These are phyloP conservation scores for Artibeus lituratus DNA, from an alignment of 2,797 vertebrate species.

Conservation along the genomic window DNA sequence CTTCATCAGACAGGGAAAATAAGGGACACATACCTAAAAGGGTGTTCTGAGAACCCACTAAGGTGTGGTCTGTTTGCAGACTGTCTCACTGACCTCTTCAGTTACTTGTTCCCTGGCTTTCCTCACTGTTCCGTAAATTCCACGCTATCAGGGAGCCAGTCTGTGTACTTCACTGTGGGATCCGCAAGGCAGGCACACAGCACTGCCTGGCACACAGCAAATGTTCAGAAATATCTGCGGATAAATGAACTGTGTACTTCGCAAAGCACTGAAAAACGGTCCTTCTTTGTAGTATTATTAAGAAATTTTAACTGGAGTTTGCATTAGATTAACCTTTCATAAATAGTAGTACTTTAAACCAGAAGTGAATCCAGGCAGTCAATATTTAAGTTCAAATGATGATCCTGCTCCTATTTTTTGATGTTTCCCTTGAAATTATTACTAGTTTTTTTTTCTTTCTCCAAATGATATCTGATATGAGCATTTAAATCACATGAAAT, in stretches of 20 bases:
- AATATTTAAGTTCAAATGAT: constrained; percentile 22
- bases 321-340: constrained; percentile 38
- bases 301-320: neutral
- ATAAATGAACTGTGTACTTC: neutral
- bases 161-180: neutral
- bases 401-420: neutral
- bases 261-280: neutral
- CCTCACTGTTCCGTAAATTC: neutral
- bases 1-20: neutral
- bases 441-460: neutral
- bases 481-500: constrained; percentile 54
- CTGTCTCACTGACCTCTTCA: neutral
- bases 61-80: neutral
- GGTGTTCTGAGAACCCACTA: neutral
- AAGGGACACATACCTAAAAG: neutral
- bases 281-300: neutral
- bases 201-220: neutral
- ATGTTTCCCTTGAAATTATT: constrained; percentile 32
- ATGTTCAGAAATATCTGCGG: neutral
- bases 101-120: neutral
- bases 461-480: constrained; percentile 44
- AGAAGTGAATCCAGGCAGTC: neutral
- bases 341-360: neutral
- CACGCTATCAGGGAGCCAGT: neutral
- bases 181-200: neutral